phyloP scores from a whole-genome alignment of 2,113 vertebrate genomes.

The Leiothrix lutea region DNA sequence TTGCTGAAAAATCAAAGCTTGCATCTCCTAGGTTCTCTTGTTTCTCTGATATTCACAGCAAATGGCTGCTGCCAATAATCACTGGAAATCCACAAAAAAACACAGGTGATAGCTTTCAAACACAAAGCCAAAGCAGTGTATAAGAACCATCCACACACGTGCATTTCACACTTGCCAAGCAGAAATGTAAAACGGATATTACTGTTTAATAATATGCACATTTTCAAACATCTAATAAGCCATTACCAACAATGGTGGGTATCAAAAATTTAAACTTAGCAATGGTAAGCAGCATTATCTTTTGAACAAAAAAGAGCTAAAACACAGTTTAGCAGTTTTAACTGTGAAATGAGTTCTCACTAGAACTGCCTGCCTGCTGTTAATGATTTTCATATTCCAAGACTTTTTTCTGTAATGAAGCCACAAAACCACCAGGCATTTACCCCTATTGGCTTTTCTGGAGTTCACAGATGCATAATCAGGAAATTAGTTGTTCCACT shows the following conservation, averaged over 20 bases:
- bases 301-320: constrained; percentile 38
- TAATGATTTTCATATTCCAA: constrained; percentile 35
- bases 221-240: constrained; percentile 34
- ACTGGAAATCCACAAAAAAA: not conserved
- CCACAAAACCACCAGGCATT: constrained; percentile 36
- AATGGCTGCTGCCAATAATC: not conserved
- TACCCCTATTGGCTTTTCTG: not conserved
- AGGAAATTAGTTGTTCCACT: not conserved
- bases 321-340: not conserved
- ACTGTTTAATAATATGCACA: not conserved
- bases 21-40: not conserved
- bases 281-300: not conserved
- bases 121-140: not conserved
- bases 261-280: not conserved
- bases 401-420: constrained; percentile 48
- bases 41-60: not conserved
- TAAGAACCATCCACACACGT: not conserved
- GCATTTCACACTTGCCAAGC: not conserved
- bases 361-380: not conserved
- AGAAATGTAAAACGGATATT: constrained; percentile 14
- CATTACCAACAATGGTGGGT: constrained; percentile 17
- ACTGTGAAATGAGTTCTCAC: not conserved
- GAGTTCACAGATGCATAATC: not conserved
- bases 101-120: not conserved
- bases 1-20: not conserved